These are phyloP conservation scores for Araneus ventricosus DNA, from an alignment of 1,140 invertebrate species.

Conservation along the genomic window DNA sequence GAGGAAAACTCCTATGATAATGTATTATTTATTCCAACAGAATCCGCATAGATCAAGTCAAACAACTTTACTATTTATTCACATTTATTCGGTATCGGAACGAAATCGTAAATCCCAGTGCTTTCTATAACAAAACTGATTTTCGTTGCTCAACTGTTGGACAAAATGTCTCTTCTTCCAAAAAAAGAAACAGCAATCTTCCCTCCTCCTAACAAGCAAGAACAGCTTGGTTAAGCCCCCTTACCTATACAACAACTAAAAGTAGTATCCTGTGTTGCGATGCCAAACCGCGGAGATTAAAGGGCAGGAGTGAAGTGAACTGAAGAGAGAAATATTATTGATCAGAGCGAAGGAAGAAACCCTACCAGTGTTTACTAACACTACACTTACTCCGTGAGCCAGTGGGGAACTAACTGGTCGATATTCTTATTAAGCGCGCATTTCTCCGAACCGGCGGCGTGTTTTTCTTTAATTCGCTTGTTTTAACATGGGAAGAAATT, in stretches of 20 bases:
- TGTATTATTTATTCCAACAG: too few species aligned
- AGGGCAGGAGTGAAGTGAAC: not conserved
- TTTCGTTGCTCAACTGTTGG: too few species aligned
- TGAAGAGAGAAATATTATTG: slow-evolving; percentile 60
- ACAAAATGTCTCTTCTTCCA: not conserved
- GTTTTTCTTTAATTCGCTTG: slow-evolving; percentile 20
- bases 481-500: not conserved
- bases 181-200: not conserved
- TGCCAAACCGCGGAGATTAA: slow-evolving; percentile 8
- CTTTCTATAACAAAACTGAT: too few species aligned
- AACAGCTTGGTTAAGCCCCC: not conserved
- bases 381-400: slow-evolving; percentile 15
- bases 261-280: not conserved
- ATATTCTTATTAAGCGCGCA: slow-evolving; percentile 60
- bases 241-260: slow-evolving; percentile 10
- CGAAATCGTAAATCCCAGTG: too few species aligned
- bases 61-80: too few species aligned
- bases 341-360: slow-evolving; percentile 61
- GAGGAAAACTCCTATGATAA: too few species aligned
- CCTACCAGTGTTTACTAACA: slow-evolving; percentile 70
- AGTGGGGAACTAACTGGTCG: slow-evolving; percentile 3
- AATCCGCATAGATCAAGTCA: too few species aligned
- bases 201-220: slow-evolving; percentile 24
- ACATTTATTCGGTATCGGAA: too few species aligned
- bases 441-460: not conserved